Evolutionary conservation across 2,797 vertebrate genomes (phyloP).

Genomic region (Sebastes baramenuke): DNA sequence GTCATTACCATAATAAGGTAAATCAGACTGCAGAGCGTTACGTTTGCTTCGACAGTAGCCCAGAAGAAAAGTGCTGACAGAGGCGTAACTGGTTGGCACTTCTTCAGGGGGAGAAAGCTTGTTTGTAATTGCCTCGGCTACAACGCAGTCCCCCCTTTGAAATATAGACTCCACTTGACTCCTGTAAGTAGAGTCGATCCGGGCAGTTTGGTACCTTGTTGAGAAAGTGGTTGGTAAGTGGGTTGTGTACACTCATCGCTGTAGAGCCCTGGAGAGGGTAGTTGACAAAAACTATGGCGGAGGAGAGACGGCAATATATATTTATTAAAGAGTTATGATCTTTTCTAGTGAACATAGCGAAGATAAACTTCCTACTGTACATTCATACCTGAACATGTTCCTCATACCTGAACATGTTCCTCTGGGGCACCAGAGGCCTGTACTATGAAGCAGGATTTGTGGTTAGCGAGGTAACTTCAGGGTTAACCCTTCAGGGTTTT

Average conservation of each 20-base stretch:
- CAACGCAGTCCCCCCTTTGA: constrained; percentile 50
- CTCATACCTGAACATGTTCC: neutral
- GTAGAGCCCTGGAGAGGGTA: neutral
- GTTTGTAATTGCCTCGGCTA: constrained; percentile 68
- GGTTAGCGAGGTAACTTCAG: no score
- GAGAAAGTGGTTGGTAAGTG: constrained; percentile 37
- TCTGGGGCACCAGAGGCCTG: neutral
- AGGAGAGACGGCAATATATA: neutral
- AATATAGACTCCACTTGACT: constrained; percentile 65
- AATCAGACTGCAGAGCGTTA: constrained; percentile 62
- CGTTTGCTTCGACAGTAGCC: constrained; percentile 48
- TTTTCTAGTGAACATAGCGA: neutral
- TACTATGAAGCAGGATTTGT: no score
- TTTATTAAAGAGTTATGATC: neutral
- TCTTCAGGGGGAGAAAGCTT: constrained; percentile 56
- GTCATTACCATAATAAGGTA: constrained; percentile 73
- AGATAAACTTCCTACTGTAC: neutral
- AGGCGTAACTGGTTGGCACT: constrained; percentile 52
- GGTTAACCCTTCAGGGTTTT: no score
- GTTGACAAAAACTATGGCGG: neutral
- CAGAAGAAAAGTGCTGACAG: constrained; percentile 70
- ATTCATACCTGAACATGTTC: neutral
- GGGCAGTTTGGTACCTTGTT: constrained; percentile 54
- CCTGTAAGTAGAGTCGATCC: constrained; percentile 47
- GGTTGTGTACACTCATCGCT: constrained; percentile 11